Evolutionary conservation across 2,888 invertebrate genomes (phyloP).

Genomic region (Xanthorhoe spadicearia): DNA sequence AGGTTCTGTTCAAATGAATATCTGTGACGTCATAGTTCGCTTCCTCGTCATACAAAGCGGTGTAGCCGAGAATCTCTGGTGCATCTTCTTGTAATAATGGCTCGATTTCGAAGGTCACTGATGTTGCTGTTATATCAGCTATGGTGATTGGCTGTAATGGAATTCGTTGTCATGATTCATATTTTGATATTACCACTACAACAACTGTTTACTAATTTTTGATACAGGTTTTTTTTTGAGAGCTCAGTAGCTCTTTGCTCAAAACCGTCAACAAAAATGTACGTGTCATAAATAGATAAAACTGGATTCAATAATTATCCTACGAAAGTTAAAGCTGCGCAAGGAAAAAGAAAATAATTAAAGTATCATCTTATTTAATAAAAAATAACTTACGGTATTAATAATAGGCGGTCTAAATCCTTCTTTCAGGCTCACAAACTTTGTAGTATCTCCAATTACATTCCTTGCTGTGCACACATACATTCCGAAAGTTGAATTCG

Average conservation of each 20-base stretch:
- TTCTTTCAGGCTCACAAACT: slow-evolving; percentile 57
- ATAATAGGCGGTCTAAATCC: slow-evolving; percentile 62
- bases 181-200: too few relatives aligned
- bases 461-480: slow-evolving; percentile 68
- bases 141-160: slow-evolving; percentile 54
- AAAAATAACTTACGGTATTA: slow-evolving; percentile 58
- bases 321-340: too few relatives aligned
- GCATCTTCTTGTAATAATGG: slow-evolving; percentile 53
- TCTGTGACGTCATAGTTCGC: slow-evolving; percentile 64
- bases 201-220: too few relatives aligned
- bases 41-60: slow-evolving; percentile 67
- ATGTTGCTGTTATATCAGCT: slow-evolving; percentile 57
- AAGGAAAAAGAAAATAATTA: not conserved
- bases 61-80: slow-evolving; percentile 64
- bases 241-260: too few relatives aligned
- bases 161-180: not conserved
- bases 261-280: too few relatives aligned
- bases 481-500: slow-evolving; percentile 59
- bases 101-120: slow-evolving; percentile 62
- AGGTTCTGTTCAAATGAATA: slow-evolving; percentile 71
- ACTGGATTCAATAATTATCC: too few relatives aligned
- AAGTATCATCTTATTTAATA: too few relatives aligned
- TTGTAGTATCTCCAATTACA: slow-evolving; percentile 56
- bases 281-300: too few relatives aligned
- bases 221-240: too few relatives aligned